Evolutionary conservation across 2,113 vertebrate genomes (phyloP).

Genomic region (Clupea harengus): DNA sequence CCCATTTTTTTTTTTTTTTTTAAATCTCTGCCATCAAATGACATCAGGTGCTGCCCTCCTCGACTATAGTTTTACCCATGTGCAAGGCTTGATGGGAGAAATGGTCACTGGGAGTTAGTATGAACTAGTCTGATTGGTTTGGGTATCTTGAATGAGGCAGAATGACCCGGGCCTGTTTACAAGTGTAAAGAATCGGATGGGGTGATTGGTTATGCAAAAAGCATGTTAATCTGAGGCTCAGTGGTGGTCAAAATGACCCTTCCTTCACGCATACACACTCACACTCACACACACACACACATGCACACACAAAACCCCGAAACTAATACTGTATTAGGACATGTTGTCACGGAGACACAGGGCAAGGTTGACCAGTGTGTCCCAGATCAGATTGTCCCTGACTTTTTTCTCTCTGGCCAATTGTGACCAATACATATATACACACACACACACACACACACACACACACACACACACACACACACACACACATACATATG

Average conservation of each 20-base stretch:
- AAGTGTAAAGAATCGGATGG: background rate
- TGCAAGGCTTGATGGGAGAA: background rate
- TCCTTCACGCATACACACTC: background rate
- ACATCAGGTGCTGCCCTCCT: background rate
- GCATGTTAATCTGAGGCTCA: background rate
- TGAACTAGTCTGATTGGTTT: background rate
- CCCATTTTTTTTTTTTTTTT: too few relatives aligned
- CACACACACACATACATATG: background rate
- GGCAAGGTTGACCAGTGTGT: slow-evolving; percentile 7
- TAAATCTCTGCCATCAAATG: background rate
- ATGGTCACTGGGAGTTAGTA: background rate
- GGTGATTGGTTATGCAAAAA: background rate
- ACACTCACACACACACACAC: background rate
- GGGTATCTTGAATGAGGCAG: background rate
- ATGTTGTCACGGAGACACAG: background rate
- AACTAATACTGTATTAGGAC: background rate
- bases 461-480: background rate
- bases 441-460: background rate
- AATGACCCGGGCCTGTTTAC: background rate
- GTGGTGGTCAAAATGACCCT: slow-evolving; percentile 11
- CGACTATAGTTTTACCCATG: background rate
- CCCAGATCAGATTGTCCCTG: background rate
- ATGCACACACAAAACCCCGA: background rate
- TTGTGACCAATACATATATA: background rate
- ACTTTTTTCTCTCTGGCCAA: background rate